These are phyloP conservation scores for Bufo bufo DNA, from an alignment of 2,113 vertebrate genomes.

Conservation along the genomic window DNA sequence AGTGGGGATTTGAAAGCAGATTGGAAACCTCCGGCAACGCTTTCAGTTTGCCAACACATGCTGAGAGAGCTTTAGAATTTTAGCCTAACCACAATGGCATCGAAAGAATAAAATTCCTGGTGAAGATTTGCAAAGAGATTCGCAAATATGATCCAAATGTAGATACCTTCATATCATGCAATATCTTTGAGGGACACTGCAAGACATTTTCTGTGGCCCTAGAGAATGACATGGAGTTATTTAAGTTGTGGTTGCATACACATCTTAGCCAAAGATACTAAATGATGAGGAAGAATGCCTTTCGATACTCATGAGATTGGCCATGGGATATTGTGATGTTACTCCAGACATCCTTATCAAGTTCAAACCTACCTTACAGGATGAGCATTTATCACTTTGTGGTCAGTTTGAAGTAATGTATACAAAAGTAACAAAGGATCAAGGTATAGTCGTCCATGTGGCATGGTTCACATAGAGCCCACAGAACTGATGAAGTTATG, in stretches of 20 bases:
- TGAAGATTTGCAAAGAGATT: background rate
- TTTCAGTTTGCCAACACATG: background rate
- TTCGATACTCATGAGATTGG: too few species aligned
- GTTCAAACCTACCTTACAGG: too few species aligned
- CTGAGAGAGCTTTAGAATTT: background rate
- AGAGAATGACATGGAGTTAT: background rate
- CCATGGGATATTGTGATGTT: too few species aligned
- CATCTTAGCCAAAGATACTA: too few species aligned
- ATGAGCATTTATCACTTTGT: too few species aligned
- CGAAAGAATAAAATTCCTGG: background rate
- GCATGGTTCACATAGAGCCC: too few species aligned
- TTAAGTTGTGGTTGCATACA: background rate
- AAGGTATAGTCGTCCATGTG: too few species aligned
- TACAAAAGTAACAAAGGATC: too few species aligned
- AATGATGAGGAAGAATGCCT: too few species aligned
- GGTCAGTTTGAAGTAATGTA: too few species aligned
- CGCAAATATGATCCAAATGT: background rate
- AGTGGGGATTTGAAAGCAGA: background rate
- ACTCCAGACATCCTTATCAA: too few species aligned
- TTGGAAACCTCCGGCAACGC: background rate
- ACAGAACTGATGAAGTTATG: too few species aligned
- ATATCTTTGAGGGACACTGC: background rate
- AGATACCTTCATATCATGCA: background rate
- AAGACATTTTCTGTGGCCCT: background rate
- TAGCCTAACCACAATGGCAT: background rate